A percentile compares a stretch with the other conserved stretches of the same genome.
These are phyloP conservation scores for Uloborus plumipes DNA, from an alignment of 2,888 invertebrate genomes.

Conservation along the genomic window DNA sequence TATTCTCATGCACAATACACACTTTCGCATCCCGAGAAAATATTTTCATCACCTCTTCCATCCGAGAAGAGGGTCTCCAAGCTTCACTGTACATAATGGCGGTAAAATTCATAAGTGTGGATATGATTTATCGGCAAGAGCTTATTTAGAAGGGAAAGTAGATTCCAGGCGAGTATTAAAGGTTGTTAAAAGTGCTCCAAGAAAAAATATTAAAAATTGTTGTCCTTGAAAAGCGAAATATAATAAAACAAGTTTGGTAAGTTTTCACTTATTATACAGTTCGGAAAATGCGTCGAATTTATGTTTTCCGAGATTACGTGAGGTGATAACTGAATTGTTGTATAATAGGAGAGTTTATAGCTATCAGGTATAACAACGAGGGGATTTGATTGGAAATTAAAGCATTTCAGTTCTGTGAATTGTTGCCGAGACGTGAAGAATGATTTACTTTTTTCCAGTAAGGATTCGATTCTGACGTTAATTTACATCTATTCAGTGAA, in stretches of 20 bases:
- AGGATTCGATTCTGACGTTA: no score
- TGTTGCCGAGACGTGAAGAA: no score
- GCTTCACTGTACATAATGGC: constrained; percentile 43
- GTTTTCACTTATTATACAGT: constrained; percentile 62
- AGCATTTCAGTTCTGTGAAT: constrained; percentile 14
- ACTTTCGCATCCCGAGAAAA: constrained; percentile 55
- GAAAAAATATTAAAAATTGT: constrained; percentile 39
- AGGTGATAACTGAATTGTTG: constrained; percentile 52
- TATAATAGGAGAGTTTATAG: constrained; percentile 42
- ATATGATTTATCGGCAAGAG: constrained; percentile 50
- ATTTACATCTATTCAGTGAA: no score
- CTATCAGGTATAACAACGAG: constrained; percentile 30
- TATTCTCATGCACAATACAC: constrained; percentile 27
- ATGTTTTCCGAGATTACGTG: constrained; percentile 59
- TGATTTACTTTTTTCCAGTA: no score
- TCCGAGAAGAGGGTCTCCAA: constrained; percentile 41
- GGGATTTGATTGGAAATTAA: constrained; percentile 57
- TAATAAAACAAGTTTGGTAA: constrained; percentile 63
- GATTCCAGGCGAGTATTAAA: constrained; percentile 42
- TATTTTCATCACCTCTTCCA: constrained; percentile 58
- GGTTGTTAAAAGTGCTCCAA: constrained; percentile 50
- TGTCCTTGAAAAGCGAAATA: constrained; percentile 56
- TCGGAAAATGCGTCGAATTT: constrained; percentile 60
- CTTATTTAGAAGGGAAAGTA: constrained; percentile 51
- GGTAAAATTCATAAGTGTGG: constrained; percentile 36